phyloP scores from a whole-genome alignment of 2,797 vertebrate species.

The Xiphorhynchus erythropygius region DNA sequence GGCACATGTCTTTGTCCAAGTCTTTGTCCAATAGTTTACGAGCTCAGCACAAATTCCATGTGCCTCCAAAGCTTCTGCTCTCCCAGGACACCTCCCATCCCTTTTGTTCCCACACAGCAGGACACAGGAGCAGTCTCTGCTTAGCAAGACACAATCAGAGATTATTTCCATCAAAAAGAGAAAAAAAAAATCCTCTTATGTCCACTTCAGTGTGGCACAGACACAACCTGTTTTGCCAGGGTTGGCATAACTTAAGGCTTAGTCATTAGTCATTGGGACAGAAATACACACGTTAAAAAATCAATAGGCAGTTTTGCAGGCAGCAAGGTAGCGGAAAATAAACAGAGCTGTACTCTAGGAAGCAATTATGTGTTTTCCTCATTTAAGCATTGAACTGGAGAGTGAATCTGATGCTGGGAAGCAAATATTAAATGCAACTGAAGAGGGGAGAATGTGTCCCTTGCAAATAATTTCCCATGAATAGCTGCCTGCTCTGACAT shows the following conservation, averaged over 20 bases:
- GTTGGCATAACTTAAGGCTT: neutral
- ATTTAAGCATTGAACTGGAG: conserved; percentile 11
- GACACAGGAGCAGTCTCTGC: neutral
- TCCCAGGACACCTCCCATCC: neutral
- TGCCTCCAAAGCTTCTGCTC: neutral
- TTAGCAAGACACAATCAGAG: neutral
- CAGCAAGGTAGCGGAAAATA: conserved; percentile 21
- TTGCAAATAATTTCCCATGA: conserved; percentile 27
- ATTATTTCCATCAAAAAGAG: neutral
- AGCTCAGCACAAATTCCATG: neutral
- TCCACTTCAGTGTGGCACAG: neutral
- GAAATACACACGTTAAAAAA: neutral
- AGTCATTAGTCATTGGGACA: conserved; percentile 2
- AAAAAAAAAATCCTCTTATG: neutral
- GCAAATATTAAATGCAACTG: neutral
- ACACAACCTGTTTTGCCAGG: neutral
- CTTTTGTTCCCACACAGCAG: neutral
- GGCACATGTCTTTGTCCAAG: neutral
- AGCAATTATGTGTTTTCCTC: neutral
- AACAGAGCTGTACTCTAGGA: neutral
- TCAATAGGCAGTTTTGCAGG: conserved; percentile 15
- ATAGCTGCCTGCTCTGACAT: conserved; percentile 8
- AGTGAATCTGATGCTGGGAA: neutral
- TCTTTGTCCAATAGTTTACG: neutral
- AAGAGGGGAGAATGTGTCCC: neutral